Evolutionary conservation across 2,797 vertebrate species (phyloP), one percentile per base, ranked within the genome.

Genomic region (Alectoris magna): DNA sequence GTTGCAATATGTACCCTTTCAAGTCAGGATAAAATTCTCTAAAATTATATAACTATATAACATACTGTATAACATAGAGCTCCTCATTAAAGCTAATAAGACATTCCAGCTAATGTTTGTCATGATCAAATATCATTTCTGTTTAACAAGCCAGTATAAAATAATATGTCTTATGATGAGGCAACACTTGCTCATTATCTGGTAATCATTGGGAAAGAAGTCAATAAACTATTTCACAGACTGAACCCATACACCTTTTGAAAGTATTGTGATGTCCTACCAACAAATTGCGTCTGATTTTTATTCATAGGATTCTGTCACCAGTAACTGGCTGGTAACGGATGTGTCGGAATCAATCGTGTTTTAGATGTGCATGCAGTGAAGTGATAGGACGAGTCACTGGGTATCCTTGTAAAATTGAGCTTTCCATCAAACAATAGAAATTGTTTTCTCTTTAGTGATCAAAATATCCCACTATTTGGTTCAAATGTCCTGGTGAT

Each of bases 281-380:
- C 84, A 96, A 95, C 88, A 98, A 98, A 98, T 96, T 97, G 96
- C 93, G 97, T 98, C 95, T 98, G 97, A 98, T 98, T 98, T 98
- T 98, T 98, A 98, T 98, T 98, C 97, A 98, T 98, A 96, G 96
- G 87, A 97, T 98, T 98, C 96, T 97, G 97, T 98, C 96, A 96
- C 94, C 96, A 97, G 96, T 96, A 97, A 97, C 96, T 97, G 94
- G 87, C 94, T 97, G 89, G 91, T 96, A 98, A 98, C 97, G 58
- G 96, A 97, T 96, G 89, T 98, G 97, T 98, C 95, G 24, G 97
- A 98, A 98, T 98, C 91, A 79, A 98, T 98, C 77, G 90, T 74
- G 81, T 94, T 95, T 96, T 96, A 97, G 94, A 97, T 87, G 87
- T 88, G 93, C 94, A 75, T 48, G 86, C 83, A 94, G 83, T 92